Percentiles rank a stretch among this genome's conserved stretches.
Conservation (phyloP, 2,797 vertebrate genomes). For the Syngnathus acus region DNA sequence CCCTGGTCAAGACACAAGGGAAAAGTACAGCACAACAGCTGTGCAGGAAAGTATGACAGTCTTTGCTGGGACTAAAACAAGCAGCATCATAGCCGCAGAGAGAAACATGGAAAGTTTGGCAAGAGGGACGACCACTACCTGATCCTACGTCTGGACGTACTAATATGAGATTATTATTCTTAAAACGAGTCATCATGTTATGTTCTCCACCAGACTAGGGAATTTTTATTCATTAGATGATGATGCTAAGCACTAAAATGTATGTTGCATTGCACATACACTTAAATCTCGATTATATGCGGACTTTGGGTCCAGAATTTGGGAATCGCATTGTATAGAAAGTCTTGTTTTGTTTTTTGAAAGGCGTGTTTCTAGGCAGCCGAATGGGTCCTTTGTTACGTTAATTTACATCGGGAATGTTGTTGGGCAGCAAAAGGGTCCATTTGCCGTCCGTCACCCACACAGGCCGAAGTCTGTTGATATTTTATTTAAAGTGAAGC, state of each 20-base stretch:
- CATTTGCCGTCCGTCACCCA: too few species aligned
- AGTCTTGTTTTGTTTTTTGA: too few species aligned
- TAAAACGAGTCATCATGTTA: conserved; percentile 48
- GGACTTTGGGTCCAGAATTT: too few species aligned
- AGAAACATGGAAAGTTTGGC: conserved; percentile 72
- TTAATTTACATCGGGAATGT: too few species aligned
- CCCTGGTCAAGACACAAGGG: conserved; percentile 39
- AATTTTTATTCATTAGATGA: conserved; percentile 4
- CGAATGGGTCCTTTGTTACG: too few species aligned
- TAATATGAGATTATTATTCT: conserved; percentile 52
- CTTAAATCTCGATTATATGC: too few species aligned
- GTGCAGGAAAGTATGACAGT: conserved; percentile 72
- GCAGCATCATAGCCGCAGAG: conserved; percentile 48
- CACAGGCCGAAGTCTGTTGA: too few species aligned
- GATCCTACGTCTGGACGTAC: conserved; percentile 56
- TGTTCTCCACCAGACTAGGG: conserved; percentile 20
- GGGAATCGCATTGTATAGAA: too few species aligned
- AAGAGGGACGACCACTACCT: conserved; percentile 48
- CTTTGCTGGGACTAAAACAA: conserved; percentile 38
- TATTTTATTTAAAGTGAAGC: too few species aligned
- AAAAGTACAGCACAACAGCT: conserved; percentile 56
- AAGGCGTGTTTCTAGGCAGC: too few species aligned
- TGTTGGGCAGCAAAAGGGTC: too few species aligned
- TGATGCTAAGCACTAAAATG: conserved; percentile 16
- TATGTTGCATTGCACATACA: neutral